Percentiles rank a stretch among this genome's conserved stretches.
These are phyloP conservation scores for Rhimphoctona megacephalus DNA, from an alignment of 2,888 invertebrate genomes.

Conservation along the genomic window DNA sequence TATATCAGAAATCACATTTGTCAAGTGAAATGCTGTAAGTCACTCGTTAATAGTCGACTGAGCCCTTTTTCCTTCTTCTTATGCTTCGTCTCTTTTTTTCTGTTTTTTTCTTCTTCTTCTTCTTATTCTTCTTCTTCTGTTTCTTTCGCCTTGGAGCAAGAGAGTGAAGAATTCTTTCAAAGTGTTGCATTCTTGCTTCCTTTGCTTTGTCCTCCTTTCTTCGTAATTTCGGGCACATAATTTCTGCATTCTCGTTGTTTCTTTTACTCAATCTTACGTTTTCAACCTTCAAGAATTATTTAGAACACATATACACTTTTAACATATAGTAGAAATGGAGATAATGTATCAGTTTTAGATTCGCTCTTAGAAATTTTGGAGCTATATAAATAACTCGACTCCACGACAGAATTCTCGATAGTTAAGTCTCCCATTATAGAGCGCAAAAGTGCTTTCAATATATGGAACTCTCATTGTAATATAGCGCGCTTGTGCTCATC, in stretches of 20 bases:
- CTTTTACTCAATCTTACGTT: constrained; percentile 45
- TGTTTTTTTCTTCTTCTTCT: constrained; percentile 13
- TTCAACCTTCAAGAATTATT: constrained; percentile 40
- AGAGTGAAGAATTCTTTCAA: constrained; percentile 57
- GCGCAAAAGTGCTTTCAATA: constrained; percentile 20
- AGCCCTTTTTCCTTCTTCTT: constrained; percentile 28
- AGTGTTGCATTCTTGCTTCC: constrained; percentile 4
- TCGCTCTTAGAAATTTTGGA: constrained; percentile 39
- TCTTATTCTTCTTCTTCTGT: constrained; percentile 21
- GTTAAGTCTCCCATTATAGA: constrained; percentile 29
- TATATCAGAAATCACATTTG: constrained; percentile 67
- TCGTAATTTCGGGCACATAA: constrained; percentile 31
- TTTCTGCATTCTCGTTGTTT: constrained; percentile 44
- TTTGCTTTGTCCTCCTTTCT: background rate
- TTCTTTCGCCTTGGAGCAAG: background rate
- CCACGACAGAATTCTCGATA: constrained; percentile 46
- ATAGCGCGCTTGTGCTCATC: constrained; percentile 25
- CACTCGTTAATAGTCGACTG: constrained; percentile 64
- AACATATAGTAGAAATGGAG: constrained; percentile 57
- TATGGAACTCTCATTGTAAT: constrained; percentile 2
- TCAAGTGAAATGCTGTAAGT: constrained; percentile 64
- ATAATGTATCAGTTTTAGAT: constrained; percentile 50
- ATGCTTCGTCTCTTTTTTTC: constrained; percentile 4
- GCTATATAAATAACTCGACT: constrained; percentile 41
- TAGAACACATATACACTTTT: constrained; percentile 27